These are phyloP conservation scores for Petrocephalus sullivani DNA, from an alignment of 2,797 vertebrate species.

Conservation along the genomic window DNA sequence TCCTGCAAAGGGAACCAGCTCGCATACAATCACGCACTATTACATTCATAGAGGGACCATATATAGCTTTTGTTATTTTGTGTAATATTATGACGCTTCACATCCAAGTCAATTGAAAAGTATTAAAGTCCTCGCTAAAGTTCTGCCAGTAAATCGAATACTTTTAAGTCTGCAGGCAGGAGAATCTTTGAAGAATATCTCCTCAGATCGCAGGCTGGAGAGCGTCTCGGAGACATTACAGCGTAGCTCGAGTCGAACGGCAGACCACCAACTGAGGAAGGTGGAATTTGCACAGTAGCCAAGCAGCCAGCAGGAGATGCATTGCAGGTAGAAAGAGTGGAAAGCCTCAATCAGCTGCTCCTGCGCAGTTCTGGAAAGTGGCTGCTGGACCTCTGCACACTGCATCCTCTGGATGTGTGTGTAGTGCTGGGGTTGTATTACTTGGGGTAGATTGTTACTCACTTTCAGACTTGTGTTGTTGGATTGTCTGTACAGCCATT, in stretches of 20 bases:
- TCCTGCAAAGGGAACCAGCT: neutral
- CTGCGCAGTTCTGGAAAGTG: too few species aligned
- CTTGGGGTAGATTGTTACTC: neutral
- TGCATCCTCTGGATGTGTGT: neutral
- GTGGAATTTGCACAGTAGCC: neutral
- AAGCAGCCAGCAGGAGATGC: neutral
- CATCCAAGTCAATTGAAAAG: slow-evolving; percentile 12
- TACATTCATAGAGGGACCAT: neutral
- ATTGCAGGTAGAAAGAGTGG: neutral
- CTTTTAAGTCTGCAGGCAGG: neutral
- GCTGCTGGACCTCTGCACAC: neutral
- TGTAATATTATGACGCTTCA: neutral
- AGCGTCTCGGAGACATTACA: neutral
- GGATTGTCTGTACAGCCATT: neutral
- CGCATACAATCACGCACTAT: neutral
- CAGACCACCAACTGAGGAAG: neutral
- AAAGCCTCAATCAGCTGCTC: neutral
- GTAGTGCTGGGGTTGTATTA: neutral
- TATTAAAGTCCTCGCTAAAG: slow-evolving; percentile 24
- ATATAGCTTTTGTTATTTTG: neutral
- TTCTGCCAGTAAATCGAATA: slow-evolving; percentile 25
- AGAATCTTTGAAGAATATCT: neutral
- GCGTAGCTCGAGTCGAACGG: neutral
- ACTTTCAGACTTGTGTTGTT: neutral
- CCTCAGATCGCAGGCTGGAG: neutral